Conservation (phyloP, 2,113 vertebrate genomes). For the Illadopsis cleaveri region DNA sequence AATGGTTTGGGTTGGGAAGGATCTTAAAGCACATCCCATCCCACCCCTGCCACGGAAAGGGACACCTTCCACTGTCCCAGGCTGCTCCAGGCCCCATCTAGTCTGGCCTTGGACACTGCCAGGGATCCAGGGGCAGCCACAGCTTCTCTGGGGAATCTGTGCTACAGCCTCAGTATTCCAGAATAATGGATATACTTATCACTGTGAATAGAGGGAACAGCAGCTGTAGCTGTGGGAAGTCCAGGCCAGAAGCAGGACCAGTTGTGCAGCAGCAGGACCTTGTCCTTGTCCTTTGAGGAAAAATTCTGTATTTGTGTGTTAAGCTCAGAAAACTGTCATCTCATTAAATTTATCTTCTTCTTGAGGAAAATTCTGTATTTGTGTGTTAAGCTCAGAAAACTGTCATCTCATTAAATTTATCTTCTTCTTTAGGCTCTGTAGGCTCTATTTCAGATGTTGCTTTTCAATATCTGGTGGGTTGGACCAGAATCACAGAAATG, state of each 20-base stretch:
- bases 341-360: too few relatives aligned
- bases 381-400: background rate
- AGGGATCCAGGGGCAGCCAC: background rate
- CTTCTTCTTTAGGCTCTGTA: background rate
- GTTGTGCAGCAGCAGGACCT: background rate
- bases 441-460: background rate
- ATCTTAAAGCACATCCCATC: fast-evolving
- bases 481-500: background rate
- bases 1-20: background rate
- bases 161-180: too few relatives aligned
- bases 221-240: background rate
- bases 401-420: background rate
- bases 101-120: fast-evolving
- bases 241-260: background rate
- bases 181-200: fast-evolving
- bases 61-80: background rate
- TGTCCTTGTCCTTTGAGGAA: background rate
- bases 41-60: background rate
- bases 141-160: background rate
- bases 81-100: background rate
- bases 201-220: background rate
- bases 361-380: background rate
- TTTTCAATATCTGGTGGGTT: background rate
- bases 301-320: too few relatives aligned
- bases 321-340: too few relatives aligned